Percentiles rank a stretch among this genome's conserved stretches.
phyloP scores from a whole-genome alignment of 1,140 invertebrate species.

The Drosophila busckii region DNA sequence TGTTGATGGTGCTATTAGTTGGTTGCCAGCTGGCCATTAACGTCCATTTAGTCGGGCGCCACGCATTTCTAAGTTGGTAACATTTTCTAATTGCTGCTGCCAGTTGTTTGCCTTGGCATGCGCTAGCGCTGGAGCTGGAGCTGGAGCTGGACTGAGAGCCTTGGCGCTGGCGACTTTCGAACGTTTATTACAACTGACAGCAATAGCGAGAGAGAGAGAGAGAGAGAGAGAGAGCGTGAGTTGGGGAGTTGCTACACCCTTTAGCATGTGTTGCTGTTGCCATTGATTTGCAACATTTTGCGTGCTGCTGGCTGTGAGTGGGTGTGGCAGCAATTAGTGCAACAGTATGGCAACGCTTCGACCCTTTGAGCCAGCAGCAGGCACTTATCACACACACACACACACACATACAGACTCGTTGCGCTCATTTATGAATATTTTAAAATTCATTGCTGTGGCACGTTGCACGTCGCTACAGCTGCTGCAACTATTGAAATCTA shows the following conservation, averaged over 20 bases:
- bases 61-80: slow-evolving; percentile 72
- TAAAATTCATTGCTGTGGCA: slow-evolving; percentile 60
- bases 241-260: background rate
- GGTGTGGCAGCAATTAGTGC: slow-evolving; percentile 65
- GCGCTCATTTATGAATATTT: slow-evolving; percentile 70
- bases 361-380: slow-evolving; percentile 27
- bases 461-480: slow-evolving; percentile 5
- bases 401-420: slow-evolving; percentile 24
- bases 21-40: slow-evolving; percentile 70
- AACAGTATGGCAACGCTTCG: slow-evolving; percentile 43
- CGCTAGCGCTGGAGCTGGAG: background rate
- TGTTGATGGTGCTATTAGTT: slow-evolving; percentile 62
- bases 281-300: slow-evolving; percentile 56
- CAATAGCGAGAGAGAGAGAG: slow-evolving; percentile 13
- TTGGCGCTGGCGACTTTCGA: slow-evolving; percentile 46
- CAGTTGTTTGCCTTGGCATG: slow-evolving; percentile 14
- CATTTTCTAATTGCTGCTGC: slow-evolving; percentile 71
- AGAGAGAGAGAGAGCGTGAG: background rate
- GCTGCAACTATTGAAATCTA: slow-evolving; percentile 58
- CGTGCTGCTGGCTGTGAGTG: slow-evolving; percentile 1
- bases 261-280: slow-evolving; percentile 29
- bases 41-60: slow-evolving; percentile 70
- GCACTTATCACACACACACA: slow-evolving; percentile 28
- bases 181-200: slow-evolving; percentile 70
- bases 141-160: background rate